Base-by-base conservation (phyloP, 2,113 vertebrate species). In the Rattus norvegicus region DNA sequence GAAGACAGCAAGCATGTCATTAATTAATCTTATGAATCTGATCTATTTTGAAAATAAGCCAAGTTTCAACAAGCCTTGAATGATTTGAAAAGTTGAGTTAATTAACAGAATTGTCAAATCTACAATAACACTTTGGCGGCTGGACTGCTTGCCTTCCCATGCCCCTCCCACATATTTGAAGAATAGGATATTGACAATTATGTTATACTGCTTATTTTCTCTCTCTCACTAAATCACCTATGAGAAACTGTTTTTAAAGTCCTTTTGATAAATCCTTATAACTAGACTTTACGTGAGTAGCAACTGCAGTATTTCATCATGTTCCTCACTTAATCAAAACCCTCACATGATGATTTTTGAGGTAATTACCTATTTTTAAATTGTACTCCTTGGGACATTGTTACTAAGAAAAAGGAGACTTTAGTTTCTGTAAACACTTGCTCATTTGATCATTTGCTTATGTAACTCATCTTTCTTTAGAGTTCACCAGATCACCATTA, bases 101-200 rank as follows among this genome's bases (percentile, higher is more conserved):
- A 36, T 91, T 80, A 93, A 56, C 20, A 83, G 91, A 95, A 92
- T 69, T 84, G 14, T 93, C 73, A 90, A 90, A 73, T 83, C 30
- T 12, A 59, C 56, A 93, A 69, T 43, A 95, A 70, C 24, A 65
- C 52, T 24, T 76, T 63, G 75, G 83, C 12, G 17, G 26, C 14
- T 72, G 2, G 6, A 56, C 22, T 94, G 33, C 20, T 59, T 59
- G 54, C 39, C 2, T 2, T 47, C 47, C 47, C 43, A 43, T 43
- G 2, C n/a, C 61, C 67, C 49, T 94, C 63, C 80, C 87, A 91
- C 54, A 67, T 36, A 72, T 65, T 33, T 85, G 11, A 39, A 88
- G n/a, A 92, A 81, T 39, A 86, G 36, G 92, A 77, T 4, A 49
- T 65, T 49, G 88, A 7, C 43, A 85, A 47, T 79, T 91, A 61